These are phyloP conservation scores for Australoheros facetus DNA, from an alignment of 2,797 vertebrate genomes.

Conservation along the genomic window DNA sequence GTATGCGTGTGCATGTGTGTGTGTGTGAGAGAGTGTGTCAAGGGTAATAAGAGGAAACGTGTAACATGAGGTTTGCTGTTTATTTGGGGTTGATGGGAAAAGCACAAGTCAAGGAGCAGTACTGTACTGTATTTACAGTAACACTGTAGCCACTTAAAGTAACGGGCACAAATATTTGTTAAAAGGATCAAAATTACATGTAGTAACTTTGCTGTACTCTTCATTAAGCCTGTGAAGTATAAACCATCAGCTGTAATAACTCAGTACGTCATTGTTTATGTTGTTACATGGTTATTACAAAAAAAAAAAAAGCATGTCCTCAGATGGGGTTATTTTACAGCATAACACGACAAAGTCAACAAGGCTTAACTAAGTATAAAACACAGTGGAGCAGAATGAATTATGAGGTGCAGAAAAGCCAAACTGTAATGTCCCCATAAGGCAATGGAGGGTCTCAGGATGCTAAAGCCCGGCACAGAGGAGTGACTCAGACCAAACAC, in stretches of 20 bases:
- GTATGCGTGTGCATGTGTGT: constrained; percentile 14
- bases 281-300: neutral
- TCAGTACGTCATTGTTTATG: neutral
- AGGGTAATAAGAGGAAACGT: constrained; percentile 12
- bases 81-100: neutral
- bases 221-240: neutral
- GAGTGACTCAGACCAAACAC: neutral
- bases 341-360: neutral
- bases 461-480: neutral
- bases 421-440: neutral
- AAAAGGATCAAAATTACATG: neutral
- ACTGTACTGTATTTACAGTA: too few species aligned
- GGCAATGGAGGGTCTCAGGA: neutral
- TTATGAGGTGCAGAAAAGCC: neutral
- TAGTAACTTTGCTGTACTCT: neutral
- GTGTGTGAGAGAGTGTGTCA: neutral
- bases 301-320: neutral
- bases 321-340: neutral
- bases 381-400: neutral
- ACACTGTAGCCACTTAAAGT: neutral
- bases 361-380: neutral
- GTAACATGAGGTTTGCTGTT: neutral
- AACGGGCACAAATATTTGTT: neutral
- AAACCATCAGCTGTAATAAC: neutral
- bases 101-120: neutral